phyloP scores from a whole-genome alignment of 2,888 invertebrate genomes.

The Drosophila fungiperda region DNA sequence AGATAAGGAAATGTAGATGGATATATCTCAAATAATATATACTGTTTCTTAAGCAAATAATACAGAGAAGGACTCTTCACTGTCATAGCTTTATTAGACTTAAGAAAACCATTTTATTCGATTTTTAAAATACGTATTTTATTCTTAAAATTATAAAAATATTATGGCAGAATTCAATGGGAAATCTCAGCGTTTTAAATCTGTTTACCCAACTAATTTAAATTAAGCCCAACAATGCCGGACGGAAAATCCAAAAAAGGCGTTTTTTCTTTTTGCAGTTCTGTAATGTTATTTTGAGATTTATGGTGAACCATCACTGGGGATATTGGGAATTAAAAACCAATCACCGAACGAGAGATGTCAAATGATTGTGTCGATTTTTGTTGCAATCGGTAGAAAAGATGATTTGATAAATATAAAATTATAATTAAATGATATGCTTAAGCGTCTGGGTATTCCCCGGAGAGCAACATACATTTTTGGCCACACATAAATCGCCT shows the following conservation, averaged over 20 bases:
- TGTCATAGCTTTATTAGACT: neutral
- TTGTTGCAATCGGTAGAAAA: slow-evolving; percentile 59
- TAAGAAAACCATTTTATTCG: neutral
- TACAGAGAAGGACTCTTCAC: neutral
- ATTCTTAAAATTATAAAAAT: neutral
- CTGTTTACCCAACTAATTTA: neutral
- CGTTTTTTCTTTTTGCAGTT: neutral
- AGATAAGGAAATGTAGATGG: neutral
- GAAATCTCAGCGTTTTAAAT: neutral
- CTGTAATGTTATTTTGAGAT: slow-evolving; percentile 27
- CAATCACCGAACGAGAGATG: slow-evolving; percentile 38
- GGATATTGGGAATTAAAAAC: neutral
- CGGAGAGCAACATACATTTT: slow-evolving; percentile 45
- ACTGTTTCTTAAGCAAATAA: neutral
- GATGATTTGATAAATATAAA: slow-evolving; percentile 74
- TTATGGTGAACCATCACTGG: slow-evolving; percentile 37
- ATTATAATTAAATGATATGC: slow-evolving; percentile 70
- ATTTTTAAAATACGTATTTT: neutral
- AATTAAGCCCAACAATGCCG: neutral
- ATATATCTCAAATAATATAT: neutral
- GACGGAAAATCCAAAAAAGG: no score
- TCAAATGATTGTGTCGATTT: slow-evolving; percentile 64
- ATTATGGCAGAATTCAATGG: neutral
- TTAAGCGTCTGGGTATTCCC: slow-evolving; percentile 60
- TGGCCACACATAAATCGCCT: slow-evolving; percentile 53